Percentiles rank a stretch among this genome's conserved stretches.
These are phyloP conservation scores for Aphodius granarius DNA, from an alignment of 2,888 invertebrate species.

Conservation along the genomic window DNA sequence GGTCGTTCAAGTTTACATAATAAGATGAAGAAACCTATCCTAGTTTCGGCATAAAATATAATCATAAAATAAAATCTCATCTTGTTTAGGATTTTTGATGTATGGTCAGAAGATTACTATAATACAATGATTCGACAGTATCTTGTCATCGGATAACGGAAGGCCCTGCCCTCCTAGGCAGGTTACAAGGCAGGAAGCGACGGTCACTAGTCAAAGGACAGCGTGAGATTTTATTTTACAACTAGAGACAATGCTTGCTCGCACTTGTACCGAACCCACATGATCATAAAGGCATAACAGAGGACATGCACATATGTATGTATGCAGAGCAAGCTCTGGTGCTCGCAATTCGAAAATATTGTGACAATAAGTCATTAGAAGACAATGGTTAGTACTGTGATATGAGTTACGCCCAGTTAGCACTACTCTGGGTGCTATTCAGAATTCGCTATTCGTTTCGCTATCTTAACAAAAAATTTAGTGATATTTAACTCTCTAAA, in stretches of 20 bases:
- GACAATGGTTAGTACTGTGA: neutral
- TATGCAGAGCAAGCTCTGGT: neutral
- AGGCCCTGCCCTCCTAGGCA: constrained; percentile 38
- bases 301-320: constrained; percentile 1
- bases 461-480: too few species aligned
- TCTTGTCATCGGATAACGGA: constrained; percentile 42
- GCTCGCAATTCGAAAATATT: neutral
- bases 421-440: too few species aligned
- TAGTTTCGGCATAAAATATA: too few species aligned
- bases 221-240: constrained; percentile 38
- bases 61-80: too few species aligned
- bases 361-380: neutral
- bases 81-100: neutral
- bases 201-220: constrained; percentile 44
- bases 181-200: constrained; percentile 39
- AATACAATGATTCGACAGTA: constrained; percentile 19
- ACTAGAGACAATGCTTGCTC: neutral
- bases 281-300: neutral
- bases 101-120: constrained; percentile 23
- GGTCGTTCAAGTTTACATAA: too few species aligned
- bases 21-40: too few species aligned
- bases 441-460: too few species aligned
- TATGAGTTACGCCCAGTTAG: neutral
- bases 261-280: neutral
- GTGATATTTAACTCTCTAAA: too few species aligned